Evolutionary conservation across 2,113 vertebrate genomes (phyloP).

Genomic region (Pseudorectes ferrugineus): DNA sequence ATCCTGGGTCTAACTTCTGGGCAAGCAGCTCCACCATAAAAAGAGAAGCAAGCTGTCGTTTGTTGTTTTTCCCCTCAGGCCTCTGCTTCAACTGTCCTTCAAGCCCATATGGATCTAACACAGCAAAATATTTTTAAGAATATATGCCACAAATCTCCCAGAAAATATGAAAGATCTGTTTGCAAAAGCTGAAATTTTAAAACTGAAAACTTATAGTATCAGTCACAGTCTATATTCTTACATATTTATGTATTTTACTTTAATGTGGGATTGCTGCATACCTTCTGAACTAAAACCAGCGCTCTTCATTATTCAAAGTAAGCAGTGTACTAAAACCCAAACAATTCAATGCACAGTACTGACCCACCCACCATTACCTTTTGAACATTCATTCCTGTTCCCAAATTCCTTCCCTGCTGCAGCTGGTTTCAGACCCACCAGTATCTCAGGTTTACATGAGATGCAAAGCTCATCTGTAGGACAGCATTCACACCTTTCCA

Average conservation of each 20-base stretch:
- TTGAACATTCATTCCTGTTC: background rate
- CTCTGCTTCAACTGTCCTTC: background rate
- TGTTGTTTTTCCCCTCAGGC: background rate
- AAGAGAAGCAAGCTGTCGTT: background rate
- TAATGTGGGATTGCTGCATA: background rate
- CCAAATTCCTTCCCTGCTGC: background rate
- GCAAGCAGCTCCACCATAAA: background rate
- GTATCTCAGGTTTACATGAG: background rate
- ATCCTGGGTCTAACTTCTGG: background rate
- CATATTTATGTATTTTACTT: background rate
- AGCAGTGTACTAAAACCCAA: background rate
- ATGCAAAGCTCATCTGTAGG: background rate
- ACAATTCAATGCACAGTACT: background rate
- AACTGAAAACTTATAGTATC: background rate
- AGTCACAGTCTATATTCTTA: background rate
- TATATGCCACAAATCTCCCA: background rate
- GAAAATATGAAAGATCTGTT: background rate
- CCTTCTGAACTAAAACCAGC: background rate
- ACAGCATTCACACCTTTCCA: background rate
- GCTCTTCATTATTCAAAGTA: background rate
- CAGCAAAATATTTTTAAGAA: background rate
- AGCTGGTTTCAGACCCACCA: background rate
- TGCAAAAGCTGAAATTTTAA: background rate
- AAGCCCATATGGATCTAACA: background rate
- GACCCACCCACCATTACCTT: background rate